These are phyloP conservation scores for Chondrilla cf. caribensis DNA, from an alignment of 37 sponge, comb jelly and placozoan species.

Conservation along the genomic window DNA sequence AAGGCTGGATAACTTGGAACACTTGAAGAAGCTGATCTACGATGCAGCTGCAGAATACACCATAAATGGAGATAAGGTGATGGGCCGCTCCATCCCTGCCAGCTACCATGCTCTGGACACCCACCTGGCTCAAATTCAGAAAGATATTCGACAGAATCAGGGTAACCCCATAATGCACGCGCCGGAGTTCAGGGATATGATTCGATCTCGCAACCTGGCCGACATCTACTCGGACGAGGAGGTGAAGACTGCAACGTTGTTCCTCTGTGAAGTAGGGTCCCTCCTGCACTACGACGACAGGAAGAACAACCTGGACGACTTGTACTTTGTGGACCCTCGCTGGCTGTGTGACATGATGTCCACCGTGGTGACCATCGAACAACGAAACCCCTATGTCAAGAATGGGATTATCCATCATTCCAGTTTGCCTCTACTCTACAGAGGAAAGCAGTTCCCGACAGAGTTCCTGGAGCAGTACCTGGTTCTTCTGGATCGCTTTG, in stretches of 20 bases:
- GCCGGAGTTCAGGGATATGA: constrained; percentile 65
- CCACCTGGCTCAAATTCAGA: constrained; percentile 53
- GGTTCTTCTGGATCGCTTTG: constrained; percentile 81
- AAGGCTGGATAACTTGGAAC: constrained; percentile 55
- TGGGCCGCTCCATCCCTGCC: constrained; percentile 87
- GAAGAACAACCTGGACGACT: constrained; percentile 71
- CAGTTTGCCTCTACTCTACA: constrained; percentile 58
- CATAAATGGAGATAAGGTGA: constrained; percentile 46
- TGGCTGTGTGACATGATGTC: constrained; percentile 85
- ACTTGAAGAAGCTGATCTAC: constrained; percentile 82
- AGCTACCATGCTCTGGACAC: constrained; percentile 81
- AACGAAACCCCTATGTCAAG: constrained; percentile 56
- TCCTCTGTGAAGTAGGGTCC: constrained; percentile 79
- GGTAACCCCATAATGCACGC: constrained; percentile 72
- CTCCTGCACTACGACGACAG: constrained; percentile 89
- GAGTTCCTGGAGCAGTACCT: constrained; percentile 77
- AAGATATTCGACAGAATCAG: constrained; percentile 48
- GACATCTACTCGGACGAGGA: constrained; percentile 82
- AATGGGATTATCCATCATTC: constrained; percentile 64
- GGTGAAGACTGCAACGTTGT: constrained; percentile 74
- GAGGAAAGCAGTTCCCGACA: constrained; percentile 71
- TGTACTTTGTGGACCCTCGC: constrained; percentile 85
- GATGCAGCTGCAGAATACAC: constrained; percentile 66
- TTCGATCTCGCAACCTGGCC: constrained; percentile 49
- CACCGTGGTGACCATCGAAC: constrained; percentile 35